These are phyloP conservation scores for Tympanoctomys barrerae DNA, from an alignment of 2,797 vertebrate genomes.

Conservation along the genomic window DNA sequence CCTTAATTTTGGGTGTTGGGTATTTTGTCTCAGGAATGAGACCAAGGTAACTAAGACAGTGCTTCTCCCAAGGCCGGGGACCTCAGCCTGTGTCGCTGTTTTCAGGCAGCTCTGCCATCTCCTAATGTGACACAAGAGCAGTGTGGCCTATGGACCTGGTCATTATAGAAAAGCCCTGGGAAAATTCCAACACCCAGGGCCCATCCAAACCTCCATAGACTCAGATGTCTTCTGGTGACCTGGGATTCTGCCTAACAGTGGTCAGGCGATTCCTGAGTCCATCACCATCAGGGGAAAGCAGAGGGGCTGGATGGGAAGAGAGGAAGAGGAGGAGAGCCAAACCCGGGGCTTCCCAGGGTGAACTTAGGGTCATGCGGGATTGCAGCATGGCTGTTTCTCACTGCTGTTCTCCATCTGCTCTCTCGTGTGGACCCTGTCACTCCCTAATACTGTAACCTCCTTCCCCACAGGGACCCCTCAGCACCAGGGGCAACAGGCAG, in stretches of 20 bases:
- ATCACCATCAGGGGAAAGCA: not conserved
- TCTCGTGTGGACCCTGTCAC: not conserved
- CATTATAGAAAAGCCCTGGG: not conserved
- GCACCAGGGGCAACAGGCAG: not conserved
- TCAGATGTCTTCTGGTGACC: not conserved
- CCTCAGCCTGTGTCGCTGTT: not conserved
- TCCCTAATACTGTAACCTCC: not conserved
- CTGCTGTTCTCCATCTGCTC: not conserved
- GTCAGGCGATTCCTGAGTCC: not conserved
- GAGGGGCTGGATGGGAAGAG: not conserved
- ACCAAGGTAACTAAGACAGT: not conserved
- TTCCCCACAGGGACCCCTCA: not conserved
- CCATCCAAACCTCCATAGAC: not conserved
- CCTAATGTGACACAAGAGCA: not conserved
- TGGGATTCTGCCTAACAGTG: not conserved
- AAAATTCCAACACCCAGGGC: not conserved
- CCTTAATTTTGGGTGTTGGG: not conserved
- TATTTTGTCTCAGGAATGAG: not conserved
- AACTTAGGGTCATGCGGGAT: not conserved
- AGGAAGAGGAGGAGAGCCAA: not conserved
- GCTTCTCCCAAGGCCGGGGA: not conserved
- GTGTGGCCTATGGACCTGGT: not conserved
- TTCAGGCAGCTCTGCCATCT: not conserved
- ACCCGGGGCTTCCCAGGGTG: not conserved
- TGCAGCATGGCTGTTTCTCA: not conserved